Conservation (phyloP, 2,797 vertebrate species). For the Aeoliscus strigatus region DNA sequence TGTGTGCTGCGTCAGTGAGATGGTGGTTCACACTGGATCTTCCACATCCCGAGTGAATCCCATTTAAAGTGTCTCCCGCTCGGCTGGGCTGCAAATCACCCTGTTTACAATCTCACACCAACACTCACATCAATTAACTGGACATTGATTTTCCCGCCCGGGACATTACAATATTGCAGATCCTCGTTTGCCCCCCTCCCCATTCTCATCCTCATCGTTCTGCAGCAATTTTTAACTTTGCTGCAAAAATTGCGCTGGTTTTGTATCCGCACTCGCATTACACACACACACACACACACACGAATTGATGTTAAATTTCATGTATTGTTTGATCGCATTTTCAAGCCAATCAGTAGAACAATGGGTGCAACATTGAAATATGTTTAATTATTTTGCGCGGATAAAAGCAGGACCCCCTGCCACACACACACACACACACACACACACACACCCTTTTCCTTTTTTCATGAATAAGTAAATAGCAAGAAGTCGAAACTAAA, state of each 20-base stretch:
- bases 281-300: not conserved
- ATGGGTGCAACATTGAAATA: slow-evolving; percentile 6
- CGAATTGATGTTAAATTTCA: slow-evolving; percentile 43
- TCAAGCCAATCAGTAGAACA: not conserved
- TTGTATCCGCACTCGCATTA: slow-evolving; percentile 21
- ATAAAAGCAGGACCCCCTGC: slow-evolving; percentile 38
- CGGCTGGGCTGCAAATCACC: slow-evolving; percentile 85
- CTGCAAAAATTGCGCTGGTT: slow-evolving; percentile 44
- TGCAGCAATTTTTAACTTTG: slow-evolving; percentile 55
- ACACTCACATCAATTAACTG: slow-evolving; percentile 83
- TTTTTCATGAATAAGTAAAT: slow-evolving; percentile 83
- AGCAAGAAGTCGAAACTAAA: slow-evolving; percentile 75
- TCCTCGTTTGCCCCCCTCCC: too few species aligned
- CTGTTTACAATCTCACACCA: slow-evolving; percentile 85
- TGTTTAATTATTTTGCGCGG: not conserved
- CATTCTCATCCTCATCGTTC: slow-evolving; percentile 12
- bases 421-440: slow-evolving; percentile 59
- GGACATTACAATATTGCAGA: slow-evolving; percentile 80
- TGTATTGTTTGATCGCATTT: slow-evolving; percentile 30
- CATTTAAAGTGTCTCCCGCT: slow-evolving; percentile 79
- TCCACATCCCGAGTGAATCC: slow-evolving; percentile 71
- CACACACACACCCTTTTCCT: slow-evolving; percentile 45
- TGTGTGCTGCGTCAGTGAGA: slow-evolving; percentile 43
- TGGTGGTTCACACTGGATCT: slow-evolving; percentile 60
- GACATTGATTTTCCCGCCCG: slow-evolving; percentile 82